Conservation (phyloP, 2,888 invertebrate species). For the Temnothorax unifasciatus region DNA sequence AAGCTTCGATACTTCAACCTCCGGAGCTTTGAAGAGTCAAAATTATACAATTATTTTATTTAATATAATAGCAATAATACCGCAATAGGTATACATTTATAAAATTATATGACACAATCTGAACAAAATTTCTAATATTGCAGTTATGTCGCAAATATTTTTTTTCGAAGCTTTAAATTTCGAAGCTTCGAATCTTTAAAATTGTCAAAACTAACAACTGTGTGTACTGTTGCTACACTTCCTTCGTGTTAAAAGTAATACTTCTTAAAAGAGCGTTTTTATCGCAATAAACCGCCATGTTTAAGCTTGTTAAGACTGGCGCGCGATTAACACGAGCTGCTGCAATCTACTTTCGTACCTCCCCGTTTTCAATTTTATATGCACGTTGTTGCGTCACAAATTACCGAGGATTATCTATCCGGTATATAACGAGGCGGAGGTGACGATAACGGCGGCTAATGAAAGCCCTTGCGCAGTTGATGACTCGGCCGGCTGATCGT, state of each 20-base stretch:
- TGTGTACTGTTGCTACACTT: too few species aligned
- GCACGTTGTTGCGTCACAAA: slow-evolving; percentile 12
- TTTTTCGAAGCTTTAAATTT: too few species aligned
- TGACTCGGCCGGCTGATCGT: slow-evolving; percentile 12
- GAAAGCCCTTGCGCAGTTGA: slow-evolving; percentile 27
- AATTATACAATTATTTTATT: too few species aligned
- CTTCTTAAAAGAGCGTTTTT: neutral
- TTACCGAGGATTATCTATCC: slow-evolving; percentile 26
- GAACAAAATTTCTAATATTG: too few species aligned
- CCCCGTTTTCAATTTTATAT: slow-evolving; percentile 9
- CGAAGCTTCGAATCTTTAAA: too few species aligned
- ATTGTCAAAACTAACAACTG: too few species aligned
- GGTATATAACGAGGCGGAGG: slow-evolving; percentile 26
- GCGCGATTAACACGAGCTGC: neutral
- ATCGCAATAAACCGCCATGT: neutral
- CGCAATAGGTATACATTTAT: too few species aligned
- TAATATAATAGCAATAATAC: too few species aligned
- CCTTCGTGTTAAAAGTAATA: neutral
- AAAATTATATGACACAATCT: too few species aligned
- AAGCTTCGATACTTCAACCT: too few species aligned
- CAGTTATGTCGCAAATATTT: too few species aligned
- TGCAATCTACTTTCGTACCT: neutral
- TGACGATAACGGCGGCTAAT: slow-evolving; percentile 57
- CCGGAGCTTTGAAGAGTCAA: too few species aligned
- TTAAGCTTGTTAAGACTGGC: neutral